These are phyloP conservation scores for Acarapis woodi DNA, from an alignment of 1,140 invertebrate species.

Conservation along the genomic window DNA sequence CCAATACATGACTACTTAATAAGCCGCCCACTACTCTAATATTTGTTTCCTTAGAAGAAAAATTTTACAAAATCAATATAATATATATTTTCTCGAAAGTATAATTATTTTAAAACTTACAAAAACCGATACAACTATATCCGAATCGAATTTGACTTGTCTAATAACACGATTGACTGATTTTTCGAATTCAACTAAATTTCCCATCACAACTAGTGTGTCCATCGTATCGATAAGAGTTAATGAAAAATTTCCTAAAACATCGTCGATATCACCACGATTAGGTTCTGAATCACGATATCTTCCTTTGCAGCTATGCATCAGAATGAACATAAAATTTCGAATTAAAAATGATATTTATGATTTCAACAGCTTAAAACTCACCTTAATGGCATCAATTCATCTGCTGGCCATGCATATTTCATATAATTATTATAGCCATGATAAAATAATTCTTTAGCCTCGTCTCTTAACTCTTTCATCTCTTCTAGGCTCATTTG, in stretches of 20 bases:
- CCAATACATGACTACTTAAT: constrained; percentile 67
- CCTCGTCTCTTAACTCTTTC: constrained; percentile 47
- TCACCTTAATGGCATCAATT: constrained; percentile 85
- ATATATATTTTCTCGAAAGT: too few species aligned
- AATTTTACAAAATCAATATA: too few species aligned
- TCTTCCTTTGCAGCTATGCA: constrained; percentile 72
- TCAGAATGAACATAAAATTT: too few species aligned
- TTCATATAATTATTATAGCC: constrained; percentile 89
- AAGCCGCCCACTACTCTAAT: constrained; percentile 80
- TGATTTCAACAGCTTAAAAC: too few species aligned
- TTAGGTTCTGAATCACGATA: constrained; percentile 43
- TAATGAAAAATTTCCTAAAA: constrained; percentile 82
- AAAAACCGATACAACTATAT: constrained; percentile 88
- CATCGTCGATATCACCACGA: constrained; percentile 81
- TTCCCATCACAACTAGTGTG: constrained; percentile 43
- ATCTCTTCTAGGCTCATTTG: too few species aligned
- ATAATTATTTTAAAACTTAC: too few species aligned
- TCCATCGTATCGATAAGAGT: constrained; percentile 82
- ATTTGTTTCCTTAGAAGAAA: too few species aligned
- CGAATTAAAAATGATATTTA: too few species aligned
- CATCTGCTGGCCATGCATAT: constrained; percentile 91
- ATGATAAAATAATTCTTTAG: constrained; percentile 68
- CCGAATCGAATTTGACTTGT: constrained; percentile 66
- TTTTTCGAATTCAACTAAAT: constrained; percentile 53
- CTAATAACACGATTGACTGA: constrained; percentile 55